Evolutionary conservation across 2,888 invertebrate genomes (phyloP), one percentile per base, ranked within the genome.

Genomic region (Epicampocera succincta): DNA sequence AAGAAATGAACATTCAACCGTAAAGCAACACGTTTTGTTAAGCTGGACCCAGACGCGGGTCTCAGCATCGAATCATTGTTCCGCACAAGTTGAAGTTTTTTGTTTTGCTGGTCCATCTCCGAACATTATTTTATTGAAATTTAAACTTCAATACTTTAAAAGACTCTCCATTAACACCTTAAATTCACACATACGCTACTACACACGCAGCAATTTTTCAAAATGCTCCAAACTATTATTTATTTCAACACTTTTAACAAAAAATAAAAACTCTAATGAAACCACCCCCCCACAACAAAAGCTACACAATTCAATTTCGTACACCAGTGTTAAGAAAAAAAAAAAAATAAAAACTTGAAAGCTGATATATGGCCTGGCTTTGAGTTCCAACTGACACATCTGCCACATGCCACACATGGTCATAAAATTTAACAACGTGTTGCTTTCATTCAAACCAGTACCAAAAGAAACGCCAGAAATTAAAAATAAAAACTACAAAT

Each of bases 321-420:
- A 38, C 40, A 50, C 25, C 58, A 52, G 40, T 54, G 38, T 38
- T 9, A 29, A 29, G 13, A 15, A 25, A 65, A 44, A 50, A 52
- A 52, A 58, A 48, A 38, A 15, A 69, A 63, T 21, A 73, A 73
- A 71, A 63, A 52, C 77, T 63, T 73, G 73, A 77, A 81, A 77
- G 73, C 61, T 82, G 82, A 82, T 75, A 82, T 78, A 82, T 82
- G 54, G 69, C 61, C 65, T 66, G 82, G 65, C 74, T 78, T 78
- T 82, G 82, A 82, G 82, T 75, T 75, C 60, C 71, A 71, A 60
- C 82, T 82, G 82, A 82, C 82, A 78, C 82, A 82, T 82, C 81
- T 82, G 78, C 74, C 78, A 81, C 82, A 78, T 82, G 81, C 78
- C 82, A 78, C 78, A 82, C 71, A 82, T 71, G 77, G 66, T 60